Conservation (phyloP, 2,888 invertebrate genomes). For the Geophilus truncorum region DNA sequence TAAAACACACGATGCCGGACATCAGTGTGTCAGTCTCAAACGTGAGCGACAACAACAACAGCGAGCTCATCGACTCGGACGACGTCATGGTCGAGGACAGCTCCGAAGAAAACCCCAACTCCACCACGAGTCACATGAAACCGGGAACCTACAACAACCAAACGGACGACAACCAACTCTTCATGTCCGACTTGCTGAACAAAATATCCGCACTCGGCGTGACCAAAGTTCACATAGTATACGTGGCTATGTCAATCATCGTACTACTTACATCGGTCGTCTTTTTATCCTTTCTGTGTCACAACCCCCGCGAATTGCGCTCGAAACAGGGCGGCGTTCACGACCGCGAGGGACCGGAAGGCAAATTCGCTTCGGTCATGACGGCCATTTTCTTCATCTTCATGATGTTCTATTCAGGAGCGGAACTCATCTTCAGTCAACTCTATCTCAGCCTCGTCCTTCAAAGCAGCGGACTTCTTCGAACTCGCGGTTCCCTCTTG, state of each 20-base stretch:
- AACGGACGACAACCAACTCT: conserved; percentile 38
- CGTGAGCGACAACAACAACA: not conserved
- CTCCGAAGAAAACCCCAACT: not conserved
- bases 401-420: conserved; percentile 49
- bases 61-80: not conserved
- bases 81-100: not conserved
- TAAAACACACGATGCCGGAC: not conserved
- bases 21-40: not conserved
- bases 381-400: conserved; percentile 48
- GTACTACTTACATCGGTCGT: conserved; percentile 45
- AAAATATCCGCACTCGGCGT: conserved; percentile 41
- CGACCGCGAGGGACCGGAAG: conserved; percentile 29
- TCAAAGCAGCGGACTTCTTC: conserved; percentile 44
- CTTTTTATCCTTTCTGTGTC: conserved; percentile 47
- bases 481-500: conserved; percentile 46
- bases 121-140: conserved; percentile 37
- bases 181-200: conserved; percentile 39
- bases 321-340: conserved; percentile 38
- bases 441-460: conserved; percentile 49
- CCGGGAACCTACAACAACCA: conserved; percentile 41
- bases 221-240: conserved; percentile 46
- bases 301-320: conserved; percentile 42
- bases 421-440: conserved; percentile 51
- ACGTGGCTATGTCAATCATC: conserved; percentile 47
- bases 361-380: conserved; percentile 42